Percentiles rank a stretch among this genome's conserved stretches.
Evolutionary conservation across 1,140 invertebrate genomes (phyloP).

Genomic region (Papilio polytes): DNA sequence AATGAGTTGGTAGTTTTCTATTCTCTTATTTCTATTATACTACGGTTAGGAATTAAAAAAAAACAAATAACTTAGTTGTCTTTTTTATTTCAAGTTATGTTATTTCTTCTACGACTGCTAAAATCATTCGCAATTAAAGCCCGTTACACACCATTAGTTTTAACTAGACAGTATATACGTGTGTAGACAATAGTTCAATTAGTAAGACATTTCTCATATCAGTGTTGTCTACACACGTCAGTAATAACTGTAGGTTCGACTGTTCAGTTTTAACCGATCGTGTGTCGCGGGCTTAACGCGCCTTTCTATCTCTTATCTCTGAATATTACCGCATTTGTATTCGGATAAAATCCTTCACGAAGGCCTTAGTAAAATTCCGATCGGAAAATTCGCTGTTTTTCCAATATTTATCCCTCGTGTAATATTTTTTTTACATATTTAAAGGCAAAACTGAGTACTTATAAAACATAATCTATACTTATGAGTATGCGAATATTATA

Average conservation of each 20-base stretch:
- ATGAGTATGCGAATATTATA: too few species aligned
- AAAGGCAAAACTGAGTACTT: too few species aligned
- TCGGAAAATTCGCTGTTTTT: conserved; percentile 1
- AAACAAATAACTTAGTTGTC: too few species aligned
- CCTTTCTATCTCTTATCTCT: neutral
- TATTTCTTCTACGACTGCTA: too few species aligned
- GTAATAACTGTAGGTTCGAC: neutral
- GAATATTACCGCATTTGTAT: neutral
- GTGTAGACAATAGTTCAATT: too few species aligned
- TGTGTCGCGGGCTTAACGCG: neutral
- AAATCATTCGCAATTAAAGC: too few species aligned
- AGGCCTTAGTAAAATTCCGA: neutral
- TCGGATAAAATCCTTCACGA: neutral
- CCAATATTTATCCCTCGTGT: neutral
- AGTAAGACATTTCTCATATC: neutral
- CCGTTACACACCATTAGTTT: too few species aligned
- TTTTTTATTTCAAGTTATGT: too few species aligned
- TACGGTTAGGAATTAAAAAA: too few species aligned
- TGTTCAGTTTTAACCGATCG: neutral
- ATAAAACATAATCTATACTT: too few species aligned
- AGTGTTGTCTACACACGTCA: neutral
- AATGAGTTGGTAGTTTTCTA: neutral
- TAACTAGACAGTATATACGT: too few species aligned
- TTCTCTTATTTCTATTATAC: too few species aligned
- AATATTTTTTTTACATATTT: neutral